Base-by-base conservation (phyloP, 1,140 invertebrate genomes). In the Amphibalanus amphitrite region DNA sequence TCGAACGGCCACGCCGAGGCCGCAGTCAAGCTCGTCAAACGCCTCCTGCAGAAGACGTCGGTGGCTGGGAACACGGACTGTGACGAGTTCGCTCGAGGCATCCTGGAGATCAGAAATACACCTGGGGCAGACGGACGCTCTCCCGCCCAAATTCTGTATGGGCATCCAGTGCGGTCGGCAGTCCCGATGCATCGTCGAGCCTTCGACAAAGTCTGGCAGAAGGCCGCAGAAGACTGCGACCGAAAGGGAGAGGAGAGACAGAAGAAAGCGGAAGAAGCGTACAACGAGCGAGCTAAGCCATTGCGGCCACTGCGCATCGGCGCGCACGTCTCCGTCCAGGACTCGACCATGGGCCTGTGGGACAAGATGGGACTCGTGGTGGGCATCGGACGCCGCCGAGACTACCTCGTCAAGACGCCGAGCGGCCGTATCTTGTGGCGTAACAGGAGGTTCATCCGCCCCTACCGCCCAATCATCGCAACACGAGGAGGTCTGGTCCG, bases 21-120 rank as follows among this genome's bases (percentile, higher is more conserved):
- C 3, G 71, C n/a, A 8, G 70, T 74, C 0, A 74, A 74, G 25
- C 10, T 59, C 1, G 69, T 74, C 28, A 74, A 74, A 40, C 29
- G 71, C 23, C 69, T 74, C 0, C 38, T 75, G 28, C 8, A 68
- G 15, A 72, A 72, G 33, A 26, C n/a, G 26, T 0, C 70, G 15
- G 29, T 26, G n/a, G 25, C 33, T n/a, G 69, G 29, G 26, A 47
- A 71, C 10, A 30, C n/a, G n/a, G 70, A 73, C 47, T 65, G 40
- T 47, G 70, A 72, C 29, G 30, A 29, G 29, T 72, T 65, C 69
- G 33, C 70, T 13, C 30, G 29, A 25, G 70, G 69, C 3, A 15
- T 71, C 3, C 69, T 72, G 17, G 72, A 72, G 71, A 26, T 69
- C 25, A 1, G 29, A 20, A 40, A 72, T 23, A 72, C 67, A 3